Evolutionary conservation across 2,797 vertebrate genomes (phyloP).

Genomic region (Balearica regulorum): DNA sequence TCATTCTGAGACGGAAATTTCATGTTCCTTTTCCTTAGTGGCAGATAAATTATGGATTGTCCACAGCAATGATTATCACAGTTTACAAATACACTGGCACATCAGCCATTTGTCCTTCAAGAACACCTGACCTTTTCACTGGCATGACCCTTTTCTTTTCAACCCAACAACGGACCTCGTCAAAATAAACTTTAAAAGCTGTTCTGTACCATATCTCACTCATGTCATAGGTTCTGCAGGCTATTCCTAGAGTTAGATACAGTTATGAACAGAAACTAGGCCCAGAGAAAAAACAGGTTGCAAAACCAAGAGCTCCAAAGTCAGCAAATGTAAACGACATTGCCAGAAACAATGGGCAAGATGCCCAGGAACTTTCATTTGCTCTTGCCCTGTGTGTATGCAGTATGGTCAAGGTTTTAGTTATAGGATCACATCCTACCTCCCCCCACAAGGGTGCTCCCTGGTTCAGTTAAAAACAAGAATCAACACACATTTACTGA

Average conservation of each 20-base stretch:
- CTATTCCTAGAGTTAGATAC: not conserved
- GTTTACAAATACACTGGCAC: not conserved
- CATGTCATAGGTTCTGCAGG: not conserved
- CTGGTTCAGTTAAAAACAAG: not conserved
- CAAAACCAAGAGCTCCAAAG: conserved; percentile 1
- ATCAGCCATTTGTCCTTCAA: not conserved
- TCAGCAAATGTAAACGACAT: not conserved
- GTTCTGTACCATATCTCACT: not conserved
- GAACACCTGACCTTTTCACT: not conserved
- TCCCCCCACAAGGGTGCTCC: not conserved
- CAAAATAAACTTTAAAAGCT: not conserved
- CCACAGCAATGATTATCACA: not conserved
- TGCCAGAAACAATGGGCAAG: not conserved
- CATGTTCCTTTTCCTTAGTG: conserved; percentile 30
- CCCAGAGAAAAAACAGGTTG: not conserved
- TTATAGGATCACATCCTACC: not conserved
- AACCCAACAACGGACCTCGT: not conserved
- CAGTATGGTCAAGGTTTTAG: not conserved
- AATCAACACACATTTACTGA: not conserved
- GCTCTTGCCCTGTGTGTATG: not conserved
- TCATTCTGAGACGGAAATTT: conserved; percentile 52
- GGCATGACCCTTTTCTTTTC: not conserved
- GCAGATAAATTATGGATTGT: conserved; percentile 39
- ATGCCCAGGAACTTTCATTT: not conserved
- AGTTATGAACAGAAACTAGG: not conserved